Evolutionary conservation across 1,140 invertebrate genomes (phyloP).

Genomic region (Eufriesea mexicana): DNA sequence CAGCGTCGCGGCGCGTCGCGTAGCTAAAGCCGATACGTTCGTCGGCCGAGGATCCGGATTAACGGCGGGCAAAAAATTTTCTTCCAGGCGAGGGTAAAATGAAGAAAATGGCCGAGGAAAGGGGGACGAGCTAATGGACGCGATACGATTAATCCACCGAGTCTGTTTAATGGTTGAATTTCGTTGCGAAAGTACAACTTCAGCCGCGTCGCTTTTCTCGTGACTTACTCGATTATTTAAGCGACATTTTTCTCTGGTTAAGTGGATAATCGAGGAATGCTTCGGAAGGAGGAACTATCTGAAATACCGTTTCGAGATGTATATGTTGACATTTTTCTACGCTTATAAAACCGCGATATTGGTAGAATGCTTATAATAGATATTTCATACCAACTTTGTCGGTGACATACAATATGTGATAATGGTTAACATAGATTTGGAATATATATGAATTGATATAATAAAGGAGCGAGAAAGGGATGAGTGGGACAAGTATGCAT

Average conservation of each 20-base stretch:
- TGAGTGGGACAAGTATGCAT: too few relatives aligned
- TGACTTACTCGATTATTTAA: neutral
- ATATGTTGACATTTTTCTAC: too few relatives aligned
- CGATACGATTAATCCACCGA: conserved; percentile 7
- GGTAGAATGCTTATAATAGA: too few relatives aligned
- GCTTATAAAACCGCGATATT: too few relatives aligned
- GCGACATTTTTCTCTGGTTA: neutral
- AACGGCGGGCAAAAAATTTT: conserved; percentile 19
- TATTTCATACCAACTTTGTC: too few relatives aligned
- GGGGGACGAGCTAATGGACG: neutral
- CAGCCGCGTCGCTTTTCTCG: neutral
- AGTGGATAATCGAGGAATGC: neutral
- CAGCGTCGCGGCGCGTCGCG: neutral
- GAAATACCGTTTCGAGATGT: too few relatives aligned
- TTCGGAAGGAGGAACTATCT: too few relatives aligned
- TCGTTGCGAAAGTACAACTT: neutral
- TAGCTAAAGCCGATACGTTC: conserved; percentile 27
- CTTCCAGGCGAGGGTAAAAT: neutral
- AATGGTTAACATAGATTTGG: too few relatives aligned
- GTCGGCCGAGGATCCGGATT: conserved; percentile 9
- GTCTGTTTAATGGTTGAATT: conserved; percentile 13
- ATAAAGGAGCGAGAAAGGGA: too few relatives aligned
- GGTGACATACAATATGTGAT: too few relatives aligned
- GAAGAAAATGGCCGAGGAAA: neutral
- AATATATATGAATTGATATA: too few relatives aligned